Percentiles rank a stretch among this genome's conserved stretches.
Evolutionary conservation across 30 jellyfish, hydroid and myxozoan species (phyloP).

Genomic region (Aurelia aurita complex sp. Pacific): DNA sequence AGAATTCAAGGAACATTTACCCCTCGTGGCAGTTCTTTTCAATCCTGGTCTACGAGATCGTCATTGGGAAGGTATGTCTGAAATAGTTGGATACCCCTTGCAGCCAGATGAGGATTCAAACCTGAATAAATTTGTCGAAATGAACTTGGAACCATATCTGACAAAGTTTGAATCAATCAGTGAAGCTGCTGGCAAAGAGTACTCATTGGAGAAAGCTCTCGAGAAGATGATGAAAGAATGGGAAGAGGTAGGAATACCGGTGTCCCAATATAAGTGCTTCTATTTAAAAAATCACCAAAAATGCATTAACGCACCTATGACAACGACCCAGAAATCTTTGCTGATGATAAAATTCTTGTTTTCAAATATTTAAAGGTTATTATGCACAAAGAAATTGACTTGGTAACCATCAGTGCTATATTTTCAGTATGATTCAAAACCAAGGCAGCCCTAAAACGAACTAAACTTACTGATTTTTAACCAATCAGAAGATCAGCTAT

Average conservation of each 20-base stretch:
- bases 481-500: too few species aligned
- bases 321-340: too few species aligned
- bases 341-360: too few species aligned
- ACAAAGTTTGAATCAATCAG: conserved; percentile 83
- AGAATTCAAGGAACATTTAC: conserved; percentile 96
- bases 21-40: conserved; percentile 86
- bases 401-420: too few species aligned
- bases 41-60: conserved; percentile 99
- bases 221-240: conserved; percentile 96
- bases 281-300: too few species aligned
- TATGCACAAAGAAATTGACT: too few species aligned
- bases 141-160: conserved; percentile 96
- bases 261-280: too few species aligned
- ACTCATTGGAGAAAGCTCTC: conserved; percentile 93
- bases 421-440: too few species aligned
- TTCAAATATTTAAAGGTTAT: too few species aligned
- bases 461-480: too few species aligned
- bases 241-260: conserved; percentile 75
- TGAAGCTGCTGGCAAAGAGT: conserved; percentile 99
- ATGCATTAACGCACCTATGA: too few species aligned
- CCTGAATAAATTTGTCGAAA: conserved; percentile 83
- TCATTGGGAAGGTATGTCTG: conserved; percentile 99
- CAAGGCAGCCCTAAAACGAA: too few species aligned
- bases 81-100: conserved; percentile 95
- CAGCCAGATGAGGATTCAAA: conserved; percentile 95